These are phyloP conservation scores for Sympetrum striolatum DNA, from an alignment of 2,888 invertebrate genomes.

Conservation along the genomic window DNA sequence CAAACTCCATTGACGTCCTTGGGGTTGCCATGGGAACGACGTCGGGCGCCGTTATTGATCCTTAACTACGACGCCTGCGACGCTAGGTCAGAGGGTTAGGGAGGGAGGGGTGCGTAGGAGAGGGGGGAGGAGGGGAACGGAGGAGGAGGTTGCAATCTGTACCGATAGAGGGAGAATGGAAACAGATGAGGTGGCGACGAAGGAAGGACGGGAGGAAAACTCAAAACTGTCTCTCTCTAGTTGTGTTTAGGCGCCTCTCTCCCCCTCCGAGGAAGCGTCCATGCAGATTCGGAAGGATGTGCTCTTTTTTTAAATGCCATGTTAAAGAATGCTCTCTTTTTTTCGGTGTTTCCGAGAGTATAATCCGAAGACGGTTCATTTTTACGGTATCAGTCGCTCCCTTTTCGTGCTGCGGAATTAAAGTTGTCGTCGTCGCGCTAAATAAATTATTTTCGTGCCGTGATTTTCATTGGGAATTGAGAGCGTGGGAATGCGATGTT, in stretches of 20 bases:
- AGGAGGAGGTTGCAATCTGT: neutral
- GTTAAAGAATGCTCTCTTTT: too few species aligned
- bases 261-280: neutral
- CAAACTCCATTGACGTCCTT: constrained; percentile 33
- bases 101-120: neutral
- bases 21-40: constrained; percentile 20
- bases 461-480: too few species aligned
- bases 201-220: neutral
- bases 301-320: neutral
- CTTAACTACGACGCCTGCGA: neutral
- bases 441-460: too few species aligned
- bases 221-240: neutral
- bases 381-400: too few species aligned
- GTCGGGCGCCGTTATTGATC: constrained; percentile 27
- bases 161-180: neutral
- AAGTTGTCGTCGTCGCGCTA: too few species aligned
- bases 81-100: neutral
- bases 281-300: neutral
- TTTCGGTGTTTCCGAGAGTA: too few species aligned
- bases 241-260: neutral
- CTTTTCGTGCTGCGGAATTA: too few species aligned
- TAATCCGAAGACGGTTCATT: too few species aligned
- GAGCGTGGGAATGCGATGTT: too few species aligned
- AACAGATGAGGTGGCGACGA: neutral
- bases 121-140: neutral